A percentile compares a stretch with the other conserved stretches of the same genome.
These are phyloP conservation scores for Sinocyclocheilus anophthalmus DNA, from an alignment of 2,113 vertebrate genomes.

Conservation along the genomic window DNA sequence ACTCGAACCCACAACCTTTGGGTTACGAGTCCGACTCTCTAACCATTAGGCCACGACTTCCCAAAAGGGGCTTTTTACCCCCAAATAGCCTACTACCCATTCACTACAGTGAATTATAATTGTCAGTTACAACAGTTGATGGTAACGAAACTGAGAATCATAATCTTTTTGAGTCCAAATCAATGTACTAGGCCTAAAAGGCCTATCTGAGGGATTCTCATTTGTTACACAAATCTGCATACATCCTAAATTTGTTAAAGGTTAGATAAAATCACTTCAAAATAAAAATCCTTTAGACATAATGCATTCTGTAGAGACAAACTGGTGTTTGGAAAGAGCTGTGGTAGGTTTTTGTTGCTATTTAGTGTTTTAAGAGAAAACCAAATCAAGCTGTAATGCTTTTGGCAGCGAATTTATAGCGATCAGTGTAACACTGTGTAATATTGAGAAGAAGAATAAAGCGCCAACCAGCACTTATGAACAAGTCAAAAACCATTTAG, in stretches of 20 bases:
- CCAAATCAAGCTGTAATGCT: not conserved
- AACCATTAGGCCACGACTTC: too few relatives aligned
- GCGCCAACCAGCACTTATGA: not conserved
- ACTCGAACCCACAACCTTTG: too few relatives aligned
- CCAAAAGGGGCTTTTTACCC: not conserved
- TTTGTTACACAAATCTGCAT: not conserved
- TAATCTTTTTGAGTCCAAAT: too few relatives aligned
- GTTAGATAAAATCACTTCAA: not conserved
- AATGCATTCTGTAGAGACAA: not conserved
- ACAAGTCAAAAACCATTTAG: not conserved
- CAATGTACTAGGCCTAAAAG: not conserved
- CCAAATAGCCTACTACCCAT: not conserved
- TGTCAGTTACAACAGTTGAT: too few relatives aligned
- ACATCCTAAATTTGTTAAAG: not conserved
- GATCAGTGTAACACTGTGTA: not conserved
- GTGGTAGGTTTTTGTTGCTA: not conserved
- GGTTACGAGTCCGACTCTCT: too few relatives aligned
- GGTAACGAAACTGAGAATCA: too few relatives aligned
- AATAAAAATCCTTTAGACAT: not conserved
- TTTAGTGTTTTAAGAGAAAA: not conserved
- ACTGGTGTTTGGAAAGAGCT: not conserved
- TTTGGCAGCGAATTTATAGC: not conserved
- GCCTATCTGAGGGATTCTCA: not conserved
- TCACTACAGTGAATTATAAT: not conserved
- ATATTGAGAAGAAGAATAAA: not conserved